Evolutionary conservation across 2,797 vertebrate genomes (phyloP), one percentile per base, ranked within the genome.

Genomic region (Acrocephalus scirpaceus): DNA sequence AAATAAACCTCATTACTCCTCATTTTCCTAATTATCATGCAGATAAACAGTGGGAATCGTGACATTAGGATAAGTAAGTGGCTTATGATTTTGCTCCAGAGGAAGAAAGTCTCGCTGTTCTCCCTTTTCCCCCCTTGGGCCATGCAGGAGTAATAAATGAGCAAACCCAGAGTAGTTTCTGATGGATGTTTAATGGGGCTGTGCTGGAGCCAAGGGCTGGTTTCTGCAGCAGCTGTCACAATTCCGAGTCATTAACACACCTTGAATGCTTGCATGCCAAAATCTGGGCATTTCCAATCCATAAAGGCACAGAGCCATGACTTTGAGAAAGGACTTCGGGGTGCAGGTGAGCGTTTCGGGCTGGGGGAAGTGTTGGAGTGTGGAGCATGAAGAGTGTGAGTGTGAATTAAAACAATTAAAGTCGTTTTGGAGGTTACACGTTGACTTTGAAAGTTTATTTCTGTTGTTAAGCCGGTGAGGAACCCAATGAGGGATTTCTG

Each of bases 1-100:
- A 88, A 71, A 91, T 60, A 92, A 97, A 93, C 25, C 93, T 95
- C 93, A 94, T 94, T 95, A 78, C 75, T 97, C 96, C 88, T 97
- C 85, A 85, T 98, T 98, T 98, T 95, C 95, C 90, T 98, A 97
- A 98, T 98, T 97, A 97, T 95, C 97, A 96, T 96, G 97, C 96
- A 97, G 97, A 97, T 96, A 97, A 98, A 96, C 98, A 98, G 97
- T 97, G 93, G 98, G 97, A 96, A 96, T 98, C 84, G 10, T 95
- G 97, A 96, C 97, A 97, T 97, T 98, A 98, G 93, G 96, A 94
- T 95, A 97, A 98, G 94, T 95, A 97, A 98, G 96, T 95, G 91
- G 87, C 91, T 97, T 96, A 89, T 57, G 97, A 96, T 97, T 98
- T 97, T 97, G 93, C 97, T 96, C 97, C 21, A 25, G 94, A 97